Base-by-base conservation (phyloP, 2,113 vertebrate genomes). In the Phasianus colchicus region DNA sequence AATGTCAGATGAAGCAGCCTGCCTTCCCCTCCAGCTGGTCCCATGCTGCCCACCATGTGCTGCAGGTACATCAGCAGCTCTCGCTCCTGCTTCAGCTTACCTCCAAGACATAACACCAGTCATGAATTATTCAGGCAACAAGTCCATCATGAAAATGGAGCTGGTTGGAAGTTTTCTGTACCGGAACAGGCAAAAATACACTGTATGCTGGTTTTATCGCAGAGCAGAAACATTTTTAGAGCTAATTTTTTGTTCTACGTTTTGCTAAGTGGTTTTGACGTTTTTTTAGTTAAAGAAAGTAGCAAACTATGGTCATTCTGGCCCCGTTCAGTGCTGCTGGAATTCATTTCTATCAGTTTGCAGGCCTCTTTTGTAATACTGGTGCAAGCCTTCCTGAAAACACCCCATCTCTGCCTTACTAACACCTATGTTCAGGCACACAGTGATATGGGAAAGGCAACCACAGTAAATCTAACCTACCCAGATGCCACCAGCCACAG, bases 381-480 rank as follows among this genome's bases (percentile, higher is more conserved):
- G 45, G 30, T 9, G 14, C 11, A 45, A 71, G 30, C 10, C 17
- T 34, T 60, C 55, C 65, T 58, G 38, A 90, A 83, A 86, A 21
- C 0, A 0, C 22, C 12, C 45, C 1, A 0, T 24, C 6, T 43
- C 54, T 48, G 11, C 19, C 42, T 74, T 77, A 75, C 34, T 47
- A 18, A n/a, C 1, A 1, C 18, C 61, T 60, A 29, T 10, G 22
- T 69, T 45, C 77, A 18, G 3, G 42, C 30, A 65, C 21, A 13
- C 17, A 45, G 63, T 42, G 9, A 40, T 5, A 47, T 34, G 7
- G 43, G 25, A 34, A 66, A 76, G 30, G 45, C 74, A 80, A 72
- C n/a, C 34, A 38, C 5, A 40, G 60, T 10, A 52, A 76, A 10
- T 12, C 8, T 75, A 60, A 54, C 21, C n/a, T 34, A 18, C 24